Conservation (phyloP, 2,797 vertebrate species). For the Paramormyrops hopkinsi region DNA sequence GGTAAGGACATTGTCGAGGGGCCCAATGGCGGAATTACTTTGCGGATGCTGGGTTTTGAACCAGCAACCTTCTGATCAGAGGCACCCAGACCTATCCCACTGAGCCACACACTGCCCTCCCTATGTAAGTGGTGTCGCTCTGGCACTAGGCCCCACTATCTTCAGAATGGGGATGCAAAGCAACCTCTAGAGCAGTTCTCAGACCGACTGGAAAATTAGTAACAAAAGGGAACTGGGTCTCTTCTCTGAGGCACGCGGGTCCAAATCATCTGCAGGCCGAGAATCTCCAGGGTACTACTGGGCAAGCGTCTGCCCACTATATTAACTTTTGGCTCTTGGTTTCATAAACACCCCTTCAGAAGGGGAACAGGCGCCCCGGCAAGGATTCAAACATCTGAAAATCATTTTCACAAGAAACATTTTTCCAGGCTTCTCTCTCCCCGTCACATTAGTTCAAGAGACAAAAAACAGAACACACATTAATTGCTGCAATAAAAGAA, state of each 20-base stretch:
- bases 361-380: not conserved
- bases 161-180: not conserved
- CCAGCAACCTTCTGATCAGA: not conserved
- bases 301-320: not conserved
- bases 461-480: not conserved
- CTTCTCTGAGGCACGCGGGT: not conserved
- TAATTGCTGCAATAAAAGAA: not conserved
- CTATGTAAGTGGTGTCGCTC: not conserved
- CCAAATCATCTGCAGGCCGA: not conserved
- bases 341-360: constrained; percentile 1
- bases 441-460: not conserved
- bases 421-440: not conserved
- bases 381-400: not conserved
- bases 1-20: not conserved
- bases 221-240: not conserved
- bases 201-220: not conserved
- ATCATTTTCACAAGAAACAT: not conserved
- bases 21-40: not conserved
- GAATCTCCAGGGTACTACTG: not conserved
- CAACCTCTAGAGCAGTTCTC: not conserved
- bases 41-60: not conserved
- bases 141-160: not conserved
- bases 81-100: not conserved
- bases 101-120: not conserved
- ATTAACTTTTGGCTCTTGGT: not conserved